A percentile compares a stretch with the other conserved stretches of the same genome.
phyloP scores from a whole-genome alignment of 2,113 vertebrate genomes.

The Lophotis ruficrista region DNA sequence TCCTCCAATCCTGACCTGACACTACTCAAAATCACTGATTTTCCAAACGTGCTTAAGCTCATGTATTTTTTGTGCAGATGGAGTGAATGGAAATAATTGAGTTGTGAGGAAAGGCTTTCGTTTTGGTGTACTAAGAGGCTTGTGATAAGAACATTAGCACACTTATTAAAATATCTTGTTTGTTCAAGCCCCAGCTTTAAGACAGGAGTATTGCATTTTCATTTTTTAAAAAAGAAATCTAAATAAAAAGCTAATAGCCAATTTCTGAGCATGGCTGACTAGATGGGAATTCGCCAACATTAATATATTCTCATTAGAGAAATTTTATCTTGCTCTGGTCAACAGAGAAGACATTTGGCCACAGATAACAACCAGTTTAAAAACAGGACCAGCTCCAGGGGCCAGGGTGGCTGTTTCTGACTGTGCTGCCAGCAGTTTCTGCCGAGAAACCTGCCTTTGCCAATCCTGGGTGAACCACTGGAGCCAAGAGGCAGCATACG shows the following conservation, averaged over 20 bases:
- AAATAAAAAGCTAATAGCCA: slow-evolving; percentile 43
- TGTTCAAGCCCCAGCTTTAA: neutral
- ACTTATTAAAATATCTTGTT: slow-evolving; percentile 57
- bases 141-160: slow-evolving; percentile 40
- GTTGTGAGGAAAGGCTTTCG: neutral
- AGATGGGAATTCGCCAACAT: slow-evolving; percentile 8
- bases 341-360: neutral
- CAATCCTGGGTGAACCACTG: fast-evolving
- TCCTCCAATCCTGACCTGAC: neutral
- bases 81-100: slow-evolving; percentile 46
- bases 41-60: neutral
- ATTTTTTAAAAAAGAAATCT: neutral
- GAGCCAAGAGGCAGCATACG: neutral
- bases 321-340: neutral
- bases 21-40: neutral
- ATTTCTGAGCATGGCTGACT: slow-evolving; percentile 36
- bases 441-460: neutral
- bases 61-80: neutral
- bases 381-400: neutral
- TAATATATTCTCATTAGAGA: slow-evolving; percentile 34
- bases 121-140: neutral
- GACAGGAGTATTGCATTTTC: slow-evolving; percentile 4
- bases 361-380: neutral
- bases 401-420: neutral
- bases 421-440: neutral